These are phyloP conservation scores for Lucilia sericata DNA, from an alignment of 1,140 invertebrate species.

Conservation along the genomic window DNA sequence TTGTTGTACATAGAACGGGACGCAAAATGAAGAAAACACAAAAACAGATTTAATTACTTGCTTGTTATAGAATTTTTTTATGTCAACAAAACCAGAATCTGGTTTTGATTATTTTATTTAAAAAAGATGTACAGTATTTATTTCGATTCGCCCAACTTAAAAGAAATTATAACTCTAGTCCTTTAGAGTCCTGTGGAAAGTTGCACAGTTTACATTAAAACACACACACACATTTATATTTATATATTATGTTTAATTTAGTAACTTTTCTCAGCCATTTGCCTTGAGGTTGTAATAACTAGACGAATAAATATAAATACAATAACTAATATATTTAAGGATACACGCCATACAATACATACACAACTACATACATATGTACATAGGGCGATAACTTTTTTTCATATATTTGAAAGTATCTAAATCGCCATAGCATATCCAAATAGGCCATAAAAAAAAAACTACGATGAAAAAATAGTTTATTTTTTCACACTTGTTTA, in stretches of 20 bases:
- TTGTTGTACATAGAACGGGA: background rate
- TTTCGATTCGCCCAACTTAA: background rate
- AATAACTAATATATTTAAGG: background rate
- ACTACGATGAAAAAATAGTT: no score
- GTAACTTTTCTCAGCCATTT: background rate
- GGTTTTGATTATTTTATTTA: background rate
- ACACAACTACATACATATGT: background rate
- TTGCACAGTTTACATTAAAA: no score
- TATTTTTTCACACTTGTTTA: no score
- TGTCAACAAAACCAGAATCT: background rate
- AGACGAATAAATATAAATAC: conserved; percentile 35
- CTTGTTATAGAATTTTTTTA: conserved; percentile 10
- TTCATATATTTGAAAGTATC: no score
- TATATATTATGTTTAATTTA: background rate
- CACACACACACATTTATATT: no score
- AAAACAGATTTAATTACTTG: conserved; percentile 18
- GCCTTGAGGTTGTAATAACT: conserved; percentile 41
- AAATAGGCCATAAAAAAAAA: no score
- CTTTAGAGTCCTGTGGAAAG: background rate
- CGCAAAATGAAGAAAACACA: background rate
- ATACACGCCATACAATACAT: background rate
- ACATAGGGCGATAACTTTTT: no score
- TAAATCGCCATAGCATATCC: no score
- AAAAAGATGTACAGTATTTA: no score
- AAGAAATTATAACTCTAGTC: background rate